Evolutionary conservation across 23 tunicate species (phyloP).

Genomic region (Trididemnum nubilum): DNA sequence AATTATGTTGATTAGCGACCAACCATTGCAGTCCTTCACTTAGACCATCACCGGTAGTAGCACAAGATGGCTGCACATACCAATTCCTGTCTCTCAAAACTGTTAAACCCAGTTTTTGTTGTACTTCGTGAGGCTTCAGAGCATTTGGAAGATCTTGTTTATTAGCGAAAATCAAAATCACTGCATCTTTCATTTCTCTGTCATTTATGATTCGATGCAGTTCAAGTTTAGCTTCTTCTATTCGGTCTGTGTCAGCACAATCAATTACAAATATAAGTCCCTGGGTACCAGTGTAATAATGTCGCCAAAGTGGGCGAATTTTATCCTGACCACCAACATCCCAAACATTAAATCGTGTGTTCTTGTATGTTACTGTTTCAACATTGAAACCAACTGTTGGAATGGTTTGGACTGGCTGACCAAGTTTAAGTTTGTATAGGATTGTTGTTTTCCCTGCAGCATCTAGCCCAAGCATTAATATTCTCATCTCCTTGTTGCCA

Average conservation of each 20-base stretch:
- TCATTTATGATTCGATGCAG: constrained; percentile 83
- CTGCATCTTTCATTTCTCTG: constrained; percentile 93
- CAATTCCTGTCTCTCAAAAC: constrained; percentile 61
- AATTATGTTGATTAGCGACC: constrained; percentile 33
- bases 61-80: constrained; percentile 98
- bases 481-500: constrained; percentile 90
- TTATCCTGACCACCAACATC: constrained; percentile 99
- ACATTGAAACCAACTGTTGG: constrained; percentile 97
- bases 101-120: constrained; percentile 73
- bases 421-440: constrained; percentile 84
- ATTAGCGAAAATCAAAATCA: constrained; percentile 85
- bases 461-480: constrained; percentile 87
- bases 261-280: constrained; percentile 95
- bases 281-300: constrained; percentile 92
- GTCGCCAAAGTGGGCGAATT: constrained; percentile 94
- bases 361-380: constrained; percentile 79
- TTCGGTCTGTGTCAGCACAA: constrained; percentile 95
- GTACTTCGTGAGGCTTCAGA: constrained; percentile 74
- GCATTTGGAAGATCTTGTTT: constrained; percentile 96
- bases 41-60: constrained; percentile 86
- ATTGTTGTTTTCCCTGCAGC: constrained; percentile 98
- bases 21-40: constrained; percentile 84
- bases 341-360: constrained; percentile 87
- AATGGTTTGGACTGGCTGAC: constrained; percentile 82
- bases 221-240: constrained; percentile 91